A percentile compares a stretch with the other conserved stretches of the same genome.
Evolutionary conservation across 2,113 vertebrate genomes (phyloP).

Genomic region (Columba janthina): DNA sequence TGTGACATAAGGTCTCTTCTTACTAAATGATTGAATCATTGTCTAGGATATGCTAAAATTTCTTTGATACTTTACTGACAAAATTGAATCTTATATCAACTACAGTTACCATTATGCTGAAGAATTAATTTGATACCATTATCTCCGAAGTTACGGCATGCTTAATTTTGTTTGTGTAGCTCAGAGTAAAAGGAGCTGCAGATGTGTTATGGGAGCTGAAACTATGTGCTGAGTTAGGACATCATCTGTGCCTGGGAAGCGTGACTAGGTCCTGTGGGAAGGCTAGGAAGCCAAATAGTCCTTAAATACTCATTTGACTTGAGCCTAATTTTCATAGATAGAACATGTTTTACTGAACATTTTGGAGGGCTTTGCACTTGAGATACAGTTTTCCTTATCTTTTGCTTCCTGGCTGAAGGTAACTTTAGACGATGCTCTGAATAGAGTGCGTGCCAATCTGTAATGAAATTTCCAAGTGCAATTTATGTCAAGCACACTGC

Average conservation of each 20-base stretch:
- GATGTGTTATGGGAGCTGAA: not conserved
- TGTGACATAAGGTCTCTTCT: not conserved
- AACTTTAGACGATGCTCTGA: slow-evolving; percentile 6
- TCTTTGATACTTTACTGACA: not conserved
- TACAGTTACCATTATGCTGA: not conserved
- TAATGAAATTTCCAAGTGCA: slow-evolving; percentile 56
- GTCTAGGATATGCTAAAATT: not conserved
- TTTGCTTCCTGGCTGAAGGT: slow-evolving; percentile 29
- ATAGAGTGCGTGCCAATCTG: not conserved
- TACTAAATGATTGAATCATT: not conserved
- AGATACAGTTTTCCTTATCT: not conserved
- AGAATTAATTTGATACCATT: not conserved
- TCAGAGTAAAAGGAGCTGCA: not conserved
- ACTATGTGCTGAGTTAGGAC: not conserved
- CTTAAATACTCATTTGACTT: slow-evolving; percentile 16
- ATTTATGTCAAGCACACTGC: slow-evolving; percentile 20
- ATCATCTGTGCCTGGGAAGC: not conserved
- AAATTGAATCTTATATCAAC: not conserved
- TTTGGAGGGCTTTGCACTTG: not conserved
- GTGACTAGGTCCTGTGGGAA: not conserved
- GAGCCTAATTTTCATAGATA: slow-evolving; percentile 2
- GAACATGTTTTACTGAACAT: not conserved
- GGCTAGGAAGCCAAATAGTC: not conserved
- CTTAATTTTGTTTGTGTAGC: not conserved
- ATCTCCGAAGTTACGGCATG: not conserved